Evolutionary conservation across 1,140 invertebrate genomes (phyloP).

Genomic region (Euura saliciscinereae): DNA sequence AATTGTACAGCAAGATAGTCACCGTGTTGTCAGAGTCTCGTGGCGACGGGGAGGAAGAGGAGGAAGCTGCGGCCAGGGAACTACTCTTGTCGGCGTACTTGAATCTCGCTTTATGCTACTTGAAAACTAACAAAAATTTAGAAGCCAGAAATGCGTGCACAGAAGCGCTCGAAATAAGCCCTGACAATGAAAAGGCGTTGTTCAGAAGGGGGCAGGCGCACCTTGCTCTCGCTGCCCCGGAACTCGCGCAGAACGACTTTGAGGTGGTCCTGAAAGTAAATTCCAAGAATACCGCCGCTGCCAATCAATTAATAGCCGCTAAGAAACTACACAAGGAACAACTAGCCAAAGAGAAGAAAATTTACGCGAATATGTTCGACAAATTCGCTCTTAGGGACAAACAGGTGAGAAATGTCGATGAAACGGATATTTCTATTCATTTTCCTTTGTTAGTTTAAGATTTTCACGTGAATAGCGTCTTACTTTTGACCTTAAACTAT

Average conservation of each 20-base stretch:
- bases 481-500: slow-evolving; percentile 43
- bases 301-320: slow-evolving; percentile 77
- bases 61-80: slow-evolving; percentile 60
- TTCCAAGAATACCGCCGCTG: slow-evolving; percentile 83
- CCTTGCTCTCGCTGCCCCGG: slow-evolving; percentile 76
- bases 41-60: slow-evolving; percentile 44
- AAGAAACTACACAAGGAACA: slow-evolving; percentile 78
- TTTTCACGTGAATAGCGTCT: slow-evolving; percentile 8
- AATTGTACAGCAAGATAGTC: slow-evolving; percentile 84
- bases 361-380: slow-evolving; percentile 95
- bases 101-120: slow-evolving; percentile 85
- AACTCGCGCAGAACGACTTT: slow-evolving; percentile 83
- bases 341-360: slow-evolving; percentile 82
- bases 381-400: slow-evolving; percentile 83
- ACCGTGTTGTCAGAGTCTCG: slow-evolving; percentile 62
- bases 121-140: slow-evolving; percentile 79
- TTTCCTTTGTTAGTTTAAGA: slow-evolving; percentile 15
- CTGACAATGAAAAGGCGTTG: slow-evolving; percentile 86
- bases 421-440: slow-evolving; percentile 24
- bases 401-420: slow-evolving; percentile 60
- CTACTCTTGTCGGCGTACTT: slow-evolving; percentile 77
- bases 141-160: slow-evolving; percentile 75
- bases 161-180: slow-evolving; percentile 77
- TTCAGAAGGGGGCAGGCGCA: slow-evolving; percentile 88
- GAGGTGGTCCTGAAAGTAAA: slow-evolving; percentile 74